phyloP scores from a whole-genome alignment of 1,140 invertebrate genomes.

The Drosophila baimaii region DNA sequence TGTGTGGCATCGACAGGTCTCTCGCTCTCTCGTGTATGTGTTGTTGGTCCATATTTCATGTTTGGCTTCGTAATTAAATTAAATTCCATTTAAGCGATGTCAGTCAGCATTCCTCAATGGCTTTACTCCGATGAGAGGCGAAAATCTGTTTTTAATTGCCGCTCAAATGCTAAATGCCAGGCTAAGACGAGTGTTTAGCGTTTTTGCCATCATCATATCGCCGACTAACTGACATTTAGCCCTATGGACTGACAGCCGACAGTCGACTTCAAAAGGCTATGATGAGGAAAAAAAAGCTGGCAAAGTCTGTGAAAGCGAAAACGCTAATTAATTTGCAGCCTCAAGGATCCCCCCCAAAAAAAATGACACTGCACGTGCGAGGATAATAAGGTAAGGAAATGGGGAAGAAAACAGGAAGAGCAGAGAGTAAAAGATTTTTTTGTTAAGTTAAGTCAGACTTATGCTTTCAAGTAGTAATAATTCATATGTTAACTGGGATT shows the following conservation, averaged over 20 bases:
- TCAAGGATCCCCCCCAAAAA: slow-evolving; percentile 9
- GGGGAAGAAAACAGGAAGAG: not conserved
- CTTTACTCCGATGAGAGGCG: not conserved
- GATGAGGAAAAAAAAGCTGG: not conserved
- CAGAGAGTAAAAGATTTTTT: not conserved
- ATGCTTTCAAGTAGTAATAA: not conserved
- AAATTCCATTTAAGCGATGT: slow-evolving; percentile 54
- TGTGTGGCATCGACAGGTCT: slow-evolving; percentile 26
- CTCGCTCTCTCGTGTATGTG: not conserved
- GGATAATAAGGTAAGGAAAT: not conserved
- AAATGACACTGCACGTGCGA: slow-evolving; percentile 12
- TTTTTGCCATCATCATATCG: slow-evolving; percentile 1
- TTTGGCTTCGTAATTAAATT: slow-evolving; percentile 67
- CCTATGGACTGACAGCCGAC: slow-evolving; percentile 25
- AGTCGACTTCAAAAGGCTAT: slow-evolving; percentile 49
- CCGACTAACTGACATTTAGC: slow-evolving; percentile 16
- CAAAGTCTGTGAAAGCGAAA: slow-evolving; percentile 13
- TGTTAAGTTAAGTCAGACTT: not conserved
- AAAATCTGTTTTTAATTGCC: slow-evolving; percentile 35
- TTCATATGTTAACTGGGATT: not conserved
- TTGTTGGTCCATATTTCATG: slow-evolving; percentile 48
- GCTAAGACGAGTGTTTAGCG: slow-evolving; percentile 15
- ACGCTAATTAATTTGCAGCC: slow-evolving; percentile 59
- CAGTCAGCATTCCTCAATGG: slow-evolving; percentile 24
- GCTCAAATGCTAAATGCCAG: slow-evolving; percentile 19